These are phyloP conservation scores for Marasmarcha lunaedactyla DNA, from an alignment of 2,888 invertebrate species.

Conservation along the genomic window DNA sequence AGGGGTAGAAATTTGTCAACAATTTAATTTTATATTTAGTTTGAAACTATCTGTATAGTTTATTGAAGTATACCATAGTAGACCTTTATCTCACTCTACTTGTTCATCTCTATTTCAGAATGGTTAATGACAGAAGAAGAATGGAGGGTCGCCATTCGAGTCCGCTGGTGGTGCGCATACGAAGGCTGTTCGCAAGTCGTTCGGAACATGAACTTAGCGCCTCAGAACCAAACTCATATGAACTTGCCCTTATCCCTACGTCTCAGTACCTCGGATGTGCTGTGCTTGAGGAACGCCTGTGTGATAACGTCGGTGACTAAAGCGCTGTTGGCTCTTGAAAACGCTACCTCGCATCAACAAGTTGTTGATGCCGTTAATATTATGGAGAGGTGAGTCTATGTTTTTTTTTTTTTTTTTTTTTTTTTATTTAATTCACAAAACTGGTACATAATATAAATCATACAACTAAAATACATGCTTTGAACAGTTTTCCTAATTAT, in stretches of 20 bases:
- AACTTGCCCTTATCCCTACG: constrained; percentile 29
- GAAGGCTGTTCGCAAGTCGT: constrained; percentile 24
- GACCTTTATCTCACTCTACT: too few relatives aligned
- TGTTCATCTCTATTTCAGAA: too few relatives aligned
- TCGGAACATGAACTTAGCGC: constrained; percentile 22
- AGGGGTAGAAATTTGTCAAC: too few relatives aligned
- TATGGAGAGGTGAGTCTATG: constrained; percentile 71
- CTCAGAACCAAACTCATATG: constrained; percentile 4
- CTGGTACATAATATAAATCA: too few relatives aligned
- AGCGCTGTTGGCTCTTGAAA: constrained; percentile 71
- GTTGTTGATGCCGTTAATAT: constrained; percentile 67
- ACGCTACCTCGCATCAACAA: constrained; percentile 71
- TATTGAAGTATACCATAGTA: too few relatives aligned
- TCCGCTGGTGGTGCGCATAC: constrained; percentile 47
- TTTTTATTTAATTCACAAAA: too few relatives aligned
- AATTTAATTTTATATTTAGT: too few relatives aligned
- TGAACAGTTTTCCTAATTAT: too few relatives aligned
- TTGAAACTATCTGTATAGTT: too few relatives aligned
- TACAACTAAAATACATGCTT: too few relatives aligned
- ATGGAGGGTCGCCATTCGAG: constrained; percentile 39
- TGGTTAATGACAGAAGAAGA: constrained; percentile 45
- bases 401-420: too few relatives aligned
- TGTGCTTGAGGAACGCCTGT: constrained; percentile 59
- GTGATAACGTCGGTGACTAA: constrained; percentile 60
- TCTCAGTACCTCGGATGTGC: constrained; percentile 46